Conservation (phyloP, 2,888 invertebrate genomes). For the Mythimna lalbum region DNA sequence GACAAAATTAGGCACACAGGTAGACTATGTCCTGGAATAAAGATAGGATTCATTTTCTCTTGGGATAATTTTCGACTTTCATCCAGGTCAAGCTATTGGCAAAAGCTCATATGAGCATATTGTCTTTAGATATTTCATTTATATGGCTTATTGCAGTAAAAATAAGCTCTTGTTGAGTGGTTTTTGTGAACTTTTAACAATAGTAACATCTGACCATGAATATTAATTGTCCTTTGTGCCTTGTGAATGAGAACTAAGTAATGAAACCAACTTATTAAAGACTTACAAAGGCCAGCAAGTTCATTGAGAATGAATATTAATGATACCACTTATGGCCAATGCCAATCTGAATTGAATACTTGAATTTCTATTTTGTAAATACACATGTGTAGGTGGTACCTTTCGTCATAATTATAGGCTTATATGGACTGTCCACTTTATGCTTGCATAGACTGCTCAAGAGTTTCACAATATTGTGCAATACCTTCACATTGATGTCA, state of each 20-base stretch:
- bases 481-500: slow-evolving; percentile 96
- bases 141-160: not conserved
- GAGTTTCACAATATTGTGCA: slow-evolving; percentile 51
- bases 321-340: not conserved
- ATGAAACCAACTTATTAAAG: not conserved
- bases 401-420: slow-evolving; percentile 15
- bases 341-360: not conserved
- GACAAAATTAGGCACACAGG: too few relatives aligned
- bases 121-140: not conserved
- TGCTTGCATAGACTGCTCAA: not conserved
- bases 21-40: too few relatives aligned
- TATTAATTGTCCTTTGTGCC: slow-evolving; percentile 20
- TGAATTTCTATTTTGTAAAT: slow-evolving; percentile 7
- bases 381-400: slow-evolving; percentile 28
- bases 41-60: too few relatives aligned
- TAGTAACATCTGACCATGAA: slow-evolving; percentile 34
- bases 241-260: slow-evolving; percentile 9
- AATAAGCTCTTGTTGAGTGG: not conserved
- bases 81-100: too few relatives aligned
- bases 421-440: slow-evolving; percentile 29
- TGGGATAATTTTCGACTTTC: too few relatives aligned
- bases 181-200: slow-evolving; percentile 9
- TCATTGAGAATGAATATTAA: slow-evolving; percentile 37
- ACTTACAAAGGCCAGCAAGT: slow-evolving; percentile 12
- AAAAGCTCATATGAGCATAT: too few relatives aligned